Evolutionary conservation across 2,797 vertebrate genomes (phyloP).

Genomic region (Tokudaia muenninki): DNA sequence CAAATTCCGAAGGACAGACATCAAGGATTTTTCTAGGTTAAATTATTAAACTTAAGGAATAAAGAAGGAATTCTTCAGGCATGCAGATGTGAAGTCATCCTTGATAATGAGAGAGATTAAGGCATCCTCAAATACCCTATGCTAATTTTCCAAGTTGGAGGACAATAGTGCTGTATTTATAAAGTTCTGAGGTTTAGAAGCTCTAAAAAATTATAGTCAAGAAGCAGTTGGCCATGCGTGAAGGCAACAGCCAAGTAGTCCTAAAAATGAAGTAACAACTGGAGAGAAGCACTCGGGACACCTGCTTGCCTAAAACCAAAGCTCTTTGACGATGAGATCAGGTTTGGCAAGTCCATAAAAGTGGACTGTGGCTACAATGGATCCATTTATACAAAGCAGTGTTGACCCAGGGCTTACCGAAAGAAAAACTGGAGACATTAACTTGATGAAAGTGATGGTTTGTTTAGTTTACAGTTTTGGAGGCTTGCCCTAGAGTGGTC

Average conservation of each 20-base stretch:
- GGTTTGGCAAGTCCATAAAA: conserved; percentile 23
- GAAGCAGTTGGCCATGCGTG: not conserved
- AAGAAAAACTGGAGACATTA: not conserved
- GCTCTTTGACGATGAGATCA: not conserved
- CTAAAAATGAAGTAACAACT: conserved; percentile 31
- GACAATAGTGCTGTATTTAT: conserved; percentile 28
- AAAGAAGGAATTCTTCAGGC: conserved; percentile 55
- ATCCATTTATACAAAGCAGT: conserved; percentile 54
- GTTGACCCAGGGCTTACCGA: not conserved
- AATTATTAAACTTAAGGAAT: conserved; percentile 65
- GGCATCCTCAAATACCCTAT: not conserved
- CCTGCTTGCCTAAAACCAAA: conserved; percentile 22
- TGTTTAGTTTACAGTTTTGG: not conserved
- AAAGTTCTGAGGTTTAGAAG: conserved; percentile 51
- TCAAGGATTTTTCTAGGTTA: conserved; percentile 62
- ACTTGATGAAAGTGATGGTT: not conserved
- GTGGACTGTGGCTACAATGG: not conserved
- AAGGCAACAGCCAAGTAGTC: not conserved
- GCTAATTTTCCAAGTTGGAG: conserved; percentile 46
- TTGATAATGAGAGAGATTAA: conserved; percentile 44
- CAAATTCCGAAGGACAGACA: conserved; percentile 1
- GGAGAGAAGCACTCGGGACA: not conserved
- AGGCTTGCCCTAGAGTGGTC: not conserved
- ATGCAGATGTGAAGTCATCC: not conserved
- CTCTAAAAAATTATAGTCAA: not conserved